A percentile compares a stretch with the other conserved stretches of the same genome.
These are phyloP conservation scores for Bufotes viridis DNA, from an alignment of 2,797 vertebrate species.

Conservation along the genomic window DNA sequence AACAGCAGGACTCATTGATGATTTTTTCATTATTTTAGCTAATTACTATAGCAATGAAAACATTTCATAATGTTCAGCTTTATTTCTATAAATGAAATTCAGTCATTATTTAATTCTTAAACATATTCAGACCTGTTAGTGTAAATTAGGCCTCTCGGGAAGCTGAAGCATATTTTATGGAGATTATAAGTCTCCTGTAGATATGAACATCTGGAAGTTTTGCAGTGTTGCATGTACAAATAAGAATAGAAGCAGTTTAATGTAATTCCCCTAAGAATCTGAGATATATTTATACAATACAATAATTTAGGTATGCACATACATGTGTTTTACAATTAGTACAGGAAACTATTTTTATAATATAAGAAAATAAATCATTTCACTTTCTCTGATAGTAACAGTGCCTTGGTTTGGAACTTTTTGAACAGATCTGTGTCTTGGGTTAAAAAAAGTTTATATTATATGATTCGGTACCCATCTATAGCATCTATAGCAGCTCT, in stretches of 20 bases:
- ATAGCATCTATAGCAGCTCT: no score
- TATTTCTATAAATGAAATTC: conserved; percentile 9
- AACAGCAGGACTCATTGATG: no score
- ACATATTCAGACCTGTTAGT: conserved; percentile 17
- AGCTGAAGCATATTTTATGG: conserved; percentile 49
- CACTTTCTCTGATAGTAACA: no score
- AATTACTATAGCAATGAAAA: background rate
- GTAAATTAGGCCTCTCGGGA: conserved; percentile 42
- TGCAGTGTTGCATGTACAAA: conserved; percentile 11
- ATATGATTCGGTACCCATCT: no score
- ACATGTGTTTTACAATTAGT: background rate
- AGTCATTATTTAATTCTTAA: conserved; percentile 24
- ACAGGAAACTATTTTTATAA: background rate
- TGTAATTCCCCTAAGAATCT: conserved; percentile 11
- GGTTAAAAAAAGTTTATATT: no score
- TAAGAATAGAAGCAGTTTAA: conserved; percentile 30
- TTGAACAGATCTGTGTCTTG: no score
- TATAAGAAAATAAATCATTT: background rate
- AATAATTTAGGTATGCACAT: background rate
- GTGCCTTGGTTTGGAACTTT: no score
- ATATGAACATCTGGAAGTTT: conserved; percentile 47
- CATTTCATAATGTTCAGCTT: conserved; percentile 3
- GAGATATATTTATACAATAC: background rate
- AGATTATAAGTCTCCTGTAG: conserved; percentile 47
- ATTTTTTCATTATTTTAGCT: background rate